A percentile compares a stretch with the other conserved stretches of the same genome.
These are phyloP conservation scores for Matsumurasca onukii DNA, from an alignment of 1,140 invertebrate genomes.

Conservation along the genomic window DNA sequence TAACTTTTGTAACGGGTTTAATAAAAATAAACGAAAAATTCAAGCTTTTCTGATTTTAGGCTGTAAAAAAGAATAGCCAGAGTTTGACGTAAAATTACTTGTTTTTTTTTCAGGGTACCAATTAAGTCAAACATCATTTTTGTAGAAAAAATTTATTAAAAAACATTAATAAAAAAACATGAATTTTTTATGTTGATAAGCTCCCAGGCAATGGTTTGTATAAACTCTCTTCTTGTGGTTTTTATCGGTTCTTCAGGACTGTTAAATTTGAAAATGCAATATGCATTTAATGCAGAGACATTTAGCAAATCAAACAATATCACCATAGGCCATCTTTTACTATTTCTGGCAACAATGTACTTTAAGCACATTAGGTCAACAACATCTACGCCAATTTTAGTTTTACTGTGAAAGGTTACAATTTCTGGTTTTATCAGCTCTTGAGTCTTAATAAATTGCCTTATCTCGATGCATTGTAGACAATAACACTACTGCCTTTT, in stretches of 20 bases:
- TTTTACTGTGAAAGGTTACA: slow-evolving; percentile 44
- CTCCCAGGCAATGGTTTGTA: slow-evolving; percentile 26
- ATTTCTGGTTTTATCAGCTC: slow-evolving; percentile 44
- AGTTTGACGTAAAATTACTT: background rate
- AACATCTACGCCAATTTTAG: too few relatives aligned
- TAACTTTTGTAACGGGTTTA: too few relatives aligned
- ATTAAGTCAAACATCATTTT: too few relatives aligned
- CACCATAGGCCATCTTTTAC: slow-evolving; percentile 37
- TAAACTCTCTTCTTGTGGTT: too few relatives aligned
- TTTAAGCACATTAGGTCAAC: too few relatives aligned
- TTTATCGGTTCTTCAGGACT: too few relatives aligned
- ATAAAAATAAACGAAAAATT: too few relatives aligned
- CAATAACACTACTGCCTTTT: slow-evolving; percentile 36
- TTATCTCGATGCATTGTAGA: too few relatives aligned
- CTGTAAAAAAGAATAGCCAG: too few relatives aligned
- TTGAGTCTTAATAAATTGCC: slow-evolving; percentile 29
- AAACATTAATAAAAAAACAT: background rate
- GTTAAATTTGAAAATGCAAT: too few relatives aligned
- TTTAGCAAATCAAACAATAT: slow-evolving; percentile 30
- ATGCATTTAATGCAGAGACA: slow-evolving; percentile 10
- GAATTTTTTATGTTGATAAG: slow-evolving; percentile 19
- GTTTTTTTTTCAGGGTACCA: background rate
- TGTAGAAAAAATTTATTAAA: background rate
- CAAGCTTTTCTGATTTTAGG: too few relatives aligned
- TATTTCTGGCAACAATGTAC: too few relatives aligned